Evolutionary conservation across 2,113 vertebrate species (phyloP).

Genomic region (Spheniscus mendiculus): DNA sequence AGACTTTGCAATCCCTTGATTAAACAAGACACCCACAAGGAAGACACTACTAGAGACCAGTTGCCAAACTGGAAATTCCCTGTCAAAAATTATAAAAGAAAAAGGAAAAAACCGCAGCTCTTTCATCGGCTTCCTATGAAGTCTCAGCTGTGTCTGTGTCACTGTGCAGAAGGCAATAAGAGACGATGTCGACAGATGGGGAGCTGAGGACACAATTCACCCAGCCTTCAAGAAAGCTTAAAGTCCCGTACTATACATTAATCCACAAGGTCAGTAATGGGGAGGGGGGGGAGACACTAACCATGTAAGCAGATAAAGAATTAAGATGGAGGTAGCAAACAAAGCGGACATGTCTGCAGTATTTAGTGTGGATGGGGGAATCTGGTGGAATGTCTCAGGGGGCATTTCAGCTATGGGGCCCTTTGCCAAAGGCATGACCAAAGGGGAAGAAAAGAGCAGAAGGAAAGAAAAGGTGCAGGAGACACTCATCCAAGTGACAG

Average conservation of each 20-base stretch:
- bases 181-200: slow-evolving; percentile 66
- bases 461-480: slow-evolving; percentile 37
- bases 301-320: slow-evolving; percentile 63
- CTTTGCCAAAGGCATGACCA: neutral
- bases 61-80: slow-evolving; percentile 38
- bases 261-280: slow-evolving; percentile 69
- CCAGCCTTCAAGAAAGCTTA: slow-evolving; percentile 73
- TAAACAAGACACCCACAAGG: slow-evolving; percentile 27
- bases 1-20: slow-evolving; percentile 19
- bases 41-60: neutral
- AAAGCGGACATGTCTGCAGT: slow-evolving; percentile 31
- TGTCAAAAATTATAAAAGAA: neutral
- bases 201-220: slow-evolving; percentile 70
- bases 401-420: neutral
- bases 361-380: neutral
- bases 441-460: neutral
- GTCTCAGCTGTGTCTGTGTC: slow-evolving; percentile 39
- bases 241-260: slow-evolving; percentile 62
- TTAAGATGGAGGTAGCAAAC: slow-evolving; percentile 68
- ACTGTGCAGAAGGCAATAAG: slow-evolving; percentile 52
- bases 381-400: slow-evolving; percentile 60
- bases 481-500: slow-evolving; percentile 31
- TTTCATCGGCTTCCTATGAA: slow-evolving; percentile 47
- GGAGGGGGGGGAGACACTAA: slow-evolving; percentile 6
- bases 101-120: neutral